Evolutionary conservation across 2,797 vertebrate genomes (phyloP).

Genomic region (Scyliorhinus canicula): DNA sequence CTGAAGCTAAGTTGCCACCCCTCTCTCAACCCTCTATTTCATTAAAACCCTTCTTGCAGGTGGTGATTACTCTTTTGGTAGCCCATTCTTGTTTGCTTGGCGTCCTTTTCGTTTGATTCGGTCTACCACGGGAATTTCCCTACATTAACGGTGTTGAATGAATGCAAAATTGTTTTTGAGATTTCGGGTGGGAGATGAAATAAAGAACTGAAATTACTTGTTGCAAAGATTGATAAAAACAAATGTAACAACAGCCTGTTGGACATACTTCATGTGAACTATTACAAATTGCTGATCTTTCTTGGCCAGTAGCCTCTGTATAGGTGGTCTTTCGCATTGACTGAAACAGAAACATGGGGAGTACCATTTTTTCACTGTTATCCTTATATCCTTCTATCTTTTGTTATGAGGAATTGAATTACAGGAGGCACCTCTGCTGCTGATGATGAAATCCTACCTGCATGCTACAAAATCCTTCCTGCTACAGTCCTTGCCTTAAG

Average conservation of each 20-base stretch:
- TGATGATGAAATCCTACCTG: slow-evolving; percentile 19
- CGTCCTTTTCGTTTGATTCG: not conserved
- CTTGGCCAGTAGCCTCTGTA: not conserved
- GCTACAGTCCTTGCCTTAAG: not conserved
- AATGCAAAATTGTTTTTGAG: not conserved
- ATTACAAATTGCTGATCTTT: not conserved
- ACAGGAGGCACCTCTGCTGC: not conserved
- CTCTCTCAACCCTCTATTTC: not conserved
- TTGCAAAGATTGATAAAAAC: not conserved
- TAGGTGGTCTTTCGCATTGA: not conserved
- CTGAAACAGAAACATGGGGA: not conserved
- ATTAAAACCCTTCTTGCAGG: not conserved
- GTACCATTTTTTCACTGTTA: not conserved
- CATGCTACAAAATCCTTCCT: not conserved
- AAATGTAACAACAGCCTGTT: not conserved
- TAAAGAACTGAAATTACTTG: too few species aligned
- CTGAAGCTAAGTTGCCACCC: not conserved
- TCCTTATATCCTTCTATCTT: not conserved
- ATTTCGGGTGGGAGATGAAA: not conserved
- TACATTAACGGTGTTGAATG: not conserved
- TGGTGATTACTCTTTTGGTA: not conserved
- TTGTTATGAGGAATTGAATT: not conserved
- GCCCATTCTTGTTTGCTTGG: not conserved
- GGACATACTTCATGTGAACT: not conserved
- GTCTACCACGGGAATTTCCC: not conserved